These are phyloP conservation scores for Dromaius novaehollandiae DNA, from an alignment of 2,113 vertebrate species.

Conservation along the genomic window DNA sequence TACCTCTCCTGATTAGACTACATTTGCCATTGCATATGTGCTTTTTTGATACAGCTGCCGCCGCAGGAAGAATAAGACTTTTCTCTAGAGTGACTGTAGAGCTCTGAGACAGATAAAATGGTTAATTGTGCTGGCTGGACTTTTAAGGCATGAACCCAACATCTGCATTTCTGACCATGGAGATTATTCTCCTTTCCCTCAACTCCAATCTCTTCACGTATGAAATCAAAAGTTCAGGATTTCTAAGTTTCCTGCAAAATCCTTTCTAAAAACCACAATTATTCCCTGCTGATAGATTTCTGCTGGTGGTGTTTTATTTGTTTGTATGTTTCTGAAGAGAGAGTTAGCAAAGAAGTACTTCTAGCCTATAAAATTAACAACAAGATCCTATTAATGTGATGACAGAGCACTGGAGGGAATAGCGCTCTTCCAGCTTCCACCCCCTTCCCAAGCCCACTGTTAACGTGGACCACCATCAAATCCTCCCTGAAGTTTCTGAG, in stretches of 20 bases:
- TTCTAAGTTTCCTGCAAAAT: conserved; percentile 10
- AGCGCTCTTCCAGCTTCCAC: background rate
- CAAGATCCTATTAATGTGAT: background rate
- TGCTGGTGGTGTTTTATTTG: background rate
- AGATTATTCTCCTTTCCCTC: background rate
- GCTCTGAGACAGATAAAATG: background rate
- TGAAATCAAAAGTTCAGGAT: background rate
- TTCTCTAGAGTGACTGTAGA: background rate
- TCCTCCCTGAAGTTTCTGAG: background rate
- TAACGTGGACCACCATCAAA: conserved; percentile 22
- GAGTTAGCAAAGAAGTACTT: background rate
- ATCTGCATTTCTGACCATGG: background rate
- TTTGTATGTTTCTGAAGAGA: background rate
- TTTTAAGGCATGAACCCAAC: background rate
- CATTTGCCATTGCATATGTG: background rate
- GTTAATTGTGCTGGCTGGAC: background rate
- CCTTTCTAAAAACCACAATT: background rate
- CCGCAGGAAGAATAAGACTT: background rate
- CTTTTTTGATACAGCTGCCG: background rate
- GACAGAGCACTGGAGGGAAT: background rate
- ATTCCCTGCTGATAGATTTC: background rate
- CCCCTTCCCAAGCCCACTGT: background rate
- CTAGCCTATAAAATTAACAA: background rate
- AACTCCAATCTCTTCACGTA: background rate
- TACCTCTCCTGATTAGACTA: background rate